A percentile compares a stretch with the other conserved stretches of the same genome.
phyloP scores from a whole-genome alignment of 2,113 vertebrate species.

The Rhinogobius similis region DNA sequence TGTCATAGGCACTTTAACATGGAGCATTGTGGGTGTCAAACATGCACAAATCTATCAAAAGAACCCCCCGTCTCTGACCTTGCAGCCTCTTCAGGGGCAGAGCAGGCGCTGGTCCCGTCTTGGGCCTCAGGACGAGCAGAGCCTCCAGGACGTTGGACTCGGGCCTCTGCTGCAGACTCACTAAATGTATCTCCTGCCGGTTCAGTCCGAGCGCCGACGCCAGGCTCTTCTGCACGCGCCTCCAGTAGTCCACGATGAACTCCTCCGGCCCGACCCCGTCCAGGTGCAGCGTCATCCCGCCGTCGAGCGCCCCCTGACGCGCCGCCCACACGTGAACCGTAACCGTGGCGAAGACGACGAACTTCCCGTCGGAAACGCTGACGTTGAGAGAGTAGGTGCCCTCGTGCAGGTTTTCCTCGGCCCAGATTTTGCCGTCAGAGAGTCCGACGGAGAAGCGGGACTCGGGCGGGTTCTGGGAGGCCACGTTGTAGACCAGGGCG shows the following conservation, averaged over 20 bases:
- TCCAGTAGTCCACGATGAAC: slow-evolving; percentile 92
- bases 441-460: slow-evolving; percentile 82
- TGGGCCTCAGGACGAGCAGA: slow-evolving; percentile 79
- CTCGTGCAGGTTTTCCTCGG: slow-evolving; percentile 76
- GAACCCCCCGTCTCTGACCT: slow-evolving; percentile 24
- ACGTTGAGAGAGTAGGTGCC: slow-evolving; percentile 87
- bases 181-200: slow-evolving; percentile 85
- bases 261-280: slow-evolving; percentile 84
- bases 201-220: slow-evolving; percentile 77
- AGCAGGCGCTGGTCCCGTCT: slow-evolving; percentile 54
- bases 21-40: too few species aligned
- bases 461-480: slow-evolving; percentile 57
- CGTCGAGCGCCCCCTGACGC: slow-evolving; percentile 77
- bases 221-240: slow-evolving; percentile 86
- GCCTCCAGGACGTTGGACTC: slow-evolving; percentile 76
- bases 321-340: slow-evolving; percentile 85
- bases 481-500: slow-evolving; percentile 80
- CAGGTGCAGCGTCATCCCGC: slow-evolving; percentile 83
- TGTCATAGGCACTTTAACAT: too few species aligned
- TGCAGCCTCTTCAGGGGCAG: slow-evolving; percentile 75
- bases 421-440: slow-evolving; percentile 86
- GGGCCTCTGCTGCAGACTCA: slow-evolving; percentile 86
- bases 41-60: neutral
- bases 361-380: slow-evolving; percentile 89
- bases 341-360: slow-evolving; percentile 76